Percentiles rank a stretch among this genome's conserved stretches.
phyloP scores from a whole-genome alignment of 1,140 invertebrate species.

The Ips nitidus region DNA sequence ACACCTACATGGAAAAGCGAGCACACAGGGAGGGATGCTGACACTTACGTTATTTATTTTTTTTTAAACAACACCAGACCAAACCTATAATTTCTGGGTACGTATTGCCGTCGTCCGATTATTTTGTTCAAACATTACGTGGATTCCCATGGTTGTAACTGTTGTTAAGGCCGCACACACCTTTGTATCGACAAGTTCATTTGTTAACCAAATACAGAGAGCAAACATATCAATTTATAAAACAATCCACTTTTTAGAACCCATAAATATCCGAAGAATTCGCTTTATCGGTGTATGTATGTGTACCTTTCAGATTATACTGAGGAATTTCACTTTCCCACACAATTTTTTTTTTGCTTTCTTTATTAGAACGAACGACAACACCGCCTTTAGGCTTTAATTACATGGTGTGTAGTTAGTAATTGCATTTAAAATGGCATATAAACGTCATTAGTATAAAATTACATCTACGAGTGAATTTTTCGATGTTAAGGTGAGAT shows the following conservation, averaged over 20 bases:
- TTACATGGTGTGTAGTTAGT: too few relatives aligned
- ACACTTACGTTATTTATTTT: background rate
- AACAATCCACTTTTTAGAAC: constrained; percentile 33
- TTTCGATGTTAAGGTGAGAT: too few relatives aligned
- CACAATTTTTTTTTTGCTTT: constrained; percentile 7
- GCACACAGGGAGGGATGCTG: background rate
- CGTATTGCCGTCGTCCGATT: constrained; percentile 11
- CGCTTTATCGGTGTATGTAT: constrained; percentile 28
- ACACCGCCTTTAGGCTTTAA: too few relatives aligned
- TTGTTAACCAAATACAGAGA: constrained; percentile 31
- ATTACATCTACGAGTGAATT: too few relatives aligned
- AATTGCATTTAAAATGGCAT: too few relatives aligned
- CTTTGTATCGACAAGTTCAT: constrained; percentile 33
- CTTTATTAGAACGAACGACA: background rate
- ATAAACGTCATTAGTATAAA: too few relatives aligned
- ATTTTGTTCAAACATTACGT: constrained; percentile 31
- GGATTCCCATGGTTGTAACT: constrained; percentile 31
- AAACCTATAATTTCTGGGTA: constrained; percentile 11
- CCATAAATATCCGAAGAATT: constrained; percentile 28
- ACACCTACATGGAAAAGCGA: constrained; percentile 2
- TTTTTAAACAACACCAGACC: background rate
- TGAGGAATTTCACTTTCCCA: constrained; percentile 25
- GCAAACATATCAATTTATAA: constrained; percentile 34
- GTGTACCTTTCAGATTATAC: background rate
- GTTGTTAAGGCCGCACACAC: constrained; percentile 17